These are phyloP conservation scores for Cyphomyrmex costatus DNA, from an alignment of 1,140 invertebrate genomes.

Conservation along the genomic window DNA sequence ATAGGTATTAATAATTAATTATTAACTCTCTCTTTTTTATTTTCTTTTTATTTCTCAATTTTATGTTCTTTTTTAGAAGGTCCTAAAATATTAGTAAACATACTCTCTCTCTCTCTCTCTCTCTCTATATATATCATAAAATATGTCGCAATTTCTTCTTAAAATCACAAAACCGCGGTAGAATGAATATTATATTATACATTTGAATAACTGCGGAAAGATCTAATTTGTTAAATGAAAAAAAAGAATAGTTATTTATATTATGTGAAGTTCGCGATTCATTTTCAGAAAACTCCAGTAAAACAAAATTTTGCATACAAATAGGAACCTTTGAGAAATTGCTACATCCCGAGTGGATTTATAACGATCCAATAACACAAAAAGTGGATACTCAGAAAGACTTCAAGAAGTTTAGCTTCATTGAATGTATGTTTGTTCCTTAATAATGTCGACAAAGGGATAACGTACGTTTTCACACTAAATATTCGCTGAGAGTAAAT, in stretches of 20 bases:
- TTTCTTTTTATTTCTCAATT: too few species aligned
- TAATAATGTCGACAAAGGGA: neutral
- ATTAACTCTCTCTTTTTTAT: neutral
- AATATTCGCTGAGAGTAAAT: slow-evolving; percentile 33
- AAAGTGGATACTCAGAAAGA: slow-evolving; percentile 5
- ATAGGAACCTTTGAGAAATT: neutral
- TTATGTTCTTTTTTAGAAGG: too few species aligned
- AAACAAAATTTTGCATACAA: slow-evolving; percentile 24
- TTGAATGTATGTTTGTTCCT: slow-evolving; percentile 12
- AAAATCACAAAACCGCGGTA: neutral
- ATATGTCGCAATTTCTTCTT: neutral
- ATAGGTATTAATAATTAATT: slow-evolving; percentile 19
- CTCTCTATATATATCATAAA: neutral
- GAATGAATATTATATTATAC: neutral
- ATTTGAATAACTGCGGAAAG: neutral
- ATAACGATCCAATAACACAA: slow-evolving; percentile 30
- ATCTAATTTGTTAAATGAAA: neutral
- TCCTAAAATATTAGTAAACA: too few species aligned
- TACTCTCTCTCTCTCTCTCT: too few species aligned
- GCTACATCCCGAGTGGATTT: slow-evolving; percentile 47
- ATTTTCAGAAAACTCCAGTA: neutral
- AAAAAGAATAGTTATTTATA: slow-evolving; percentile 6
- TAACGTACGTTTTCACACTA: neutral
- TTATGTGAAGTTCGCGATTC: neutral
- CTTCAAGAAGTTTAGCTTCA: slow-evolving; percentile 4